These are phyloP conservation scores for Salvelinus fontinalis DNA, from an alignment of 2,113 vertebrate genomes.

Conservation along the genomic window DNA sequence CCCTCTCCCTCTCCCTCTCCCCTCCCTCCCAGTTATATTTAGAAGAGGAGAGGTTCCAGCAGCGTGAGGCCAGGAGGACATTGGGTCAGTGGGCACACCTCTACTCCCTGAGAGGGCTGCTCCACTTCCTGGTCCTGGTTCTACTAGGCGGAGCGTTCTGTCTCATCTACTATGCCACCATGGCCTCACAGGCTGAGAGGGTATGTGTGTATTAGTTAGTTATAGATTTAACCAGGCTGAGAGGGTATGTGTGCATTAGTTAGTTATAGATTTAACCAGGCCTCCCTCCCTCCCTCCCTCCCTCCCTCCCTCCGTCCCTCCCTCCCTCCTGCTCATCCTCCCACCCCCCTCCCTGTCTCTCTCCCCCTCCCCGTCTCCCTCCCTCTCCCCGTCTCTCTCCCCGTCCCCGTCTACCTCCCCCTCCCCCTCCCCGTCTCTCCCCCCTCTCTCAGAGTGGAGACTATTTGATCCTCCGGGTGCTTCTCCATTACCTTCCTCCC, in stretches of 20 bases:
- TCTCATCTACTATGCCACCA: conserved; percentile 72
- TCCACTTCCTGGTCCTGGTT: conserved; percentile 72
- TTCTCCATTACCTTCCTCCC: conserved; percentile 79
- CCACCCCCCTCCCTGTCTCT: neutral
- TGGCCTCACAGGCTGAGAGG: conserved; percentile 30
- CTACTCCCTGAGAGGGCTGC: conserved; percentile 63
- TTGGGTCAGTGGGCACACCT: conserved; percentile 50
- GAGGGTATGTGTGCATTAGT: neutral
- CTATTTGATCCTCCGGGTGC: conserved; percentile 38
- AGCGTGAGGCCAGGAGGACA: conserved; percentile 54
- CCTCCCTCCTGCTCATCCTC: neutral
- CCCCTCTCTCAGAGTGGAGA: neutral
- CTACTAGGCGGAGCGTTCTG: conserved; percentile 75
- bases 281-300: neutral
- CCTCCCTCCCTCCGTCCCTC: no score
- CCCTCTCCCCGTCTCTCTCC: neutral
- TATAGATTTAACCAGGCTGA: conserved; percentile 12
- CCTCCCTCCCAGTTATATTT: conserved; percentile 67
- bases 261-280: no score
- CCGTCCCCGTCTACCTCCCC: neutral
- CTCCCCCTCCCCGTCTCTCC: conserved; percentile 6
- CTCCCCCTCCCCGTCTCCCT: no score
- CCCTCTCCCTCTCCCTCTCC: neutral
- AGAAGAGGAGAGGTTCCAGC: conserved; percentile 70
- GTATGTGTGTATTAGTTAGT: neutral